Base-by-base conservation (phyloP, 2,113 vertebrate species). In the Micronycteris hirsuta region DNA sequence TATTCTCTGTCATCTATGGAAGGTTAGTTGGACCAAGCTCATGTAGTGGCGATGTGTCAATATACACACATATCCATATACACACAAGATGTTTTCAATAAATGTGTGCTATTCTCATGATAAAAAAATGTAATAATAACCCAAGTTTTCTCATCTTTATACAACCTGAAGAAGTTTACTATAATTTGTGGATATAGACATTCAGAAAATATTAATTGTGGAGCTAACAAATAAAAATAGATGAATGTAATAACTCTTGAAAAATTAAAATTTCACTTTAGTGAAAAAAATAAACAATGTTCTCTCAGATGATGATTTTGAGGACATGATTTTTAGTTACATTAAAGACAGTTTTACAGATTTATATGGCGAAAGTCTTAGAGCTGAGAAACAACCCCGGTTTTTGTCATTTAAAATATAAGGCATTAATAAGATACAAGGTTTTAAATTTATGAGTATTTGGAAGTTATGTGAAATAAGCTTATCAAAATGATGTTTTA, bases 361-460 rank as follows among this genome's bases (percentile, higher is more conserved):
- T 22, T n/a, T 89, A 10, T 49, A 22, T 58, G 28, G 19, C 24
- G 45, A 28, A 80, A 63, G 28, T 52, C 7, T 38, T 7, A 4
- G 67, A 63, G 3, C 61, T 83, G 43, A 80, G 36, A 88, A 88
- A 52, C 12, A 68, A n/a, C 4, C 9, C 41, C 6, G 4, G 8
- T 14, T 47, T 95, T 82, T 92, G 36, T 47, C 52, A 86, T 63
- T 92, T n/a, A 88, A 95, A 87, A 91, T 68, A 49, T 63, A n/a
- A 43, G 94, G 26, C 78, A 61, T 81, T 71, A 61, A 28, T 61
- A 61, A 61, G 26, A 28, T 28, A 12, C 9, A 61, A 61, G 58
- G 10, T 28, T 26, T 61, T 28, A 61, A 10, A 7, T 91, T 56
- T 33, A 87, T 70, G n/a, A 89, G 26, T 54, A 61, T 83, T 92